Evolutionary conservation across 2,888 invertebrate species (phyloP), one percentile per base, ranked within the genome.

Genomic region (Parapristionchus giblindavisi): DNA sequence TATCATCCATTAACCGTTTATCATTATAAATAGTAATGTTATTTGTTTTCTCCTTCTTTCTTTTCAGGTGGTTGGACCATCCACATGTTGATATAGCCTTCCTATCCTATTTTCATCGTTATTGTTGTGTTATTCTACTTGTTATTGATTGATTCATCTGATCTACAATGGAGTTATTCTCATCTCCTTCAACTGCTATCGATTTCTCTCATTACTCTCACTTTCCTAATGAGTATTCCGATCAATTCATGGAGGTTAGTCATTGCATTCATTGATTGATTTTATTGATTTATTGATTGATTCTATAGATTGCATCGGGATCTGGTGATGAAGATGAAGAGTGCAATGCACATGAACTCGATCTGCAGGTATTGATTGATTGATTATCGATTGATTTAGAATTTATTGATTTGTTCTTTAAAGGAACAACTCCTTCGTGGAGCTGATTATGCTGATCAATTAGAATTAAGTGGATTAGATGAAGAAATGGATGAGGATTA

Each of bases 131-230:
- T 68, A 68, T 68, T 68, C 68, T 52, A 27, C 38, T 36, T 52
- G 21, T 21, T 51, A 51, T 51, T 51, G 14, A 17, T 21, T 51
- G 29, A 38, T 61, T 61, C 66, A 48, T n/a, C 6, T 40, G 27
- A 32, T 71, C 40, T 40, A 71, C 38, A 58, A 71, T 71, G 71
- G 71, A 71, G 21, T 71, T 71, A 24, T 36, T 36, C 43, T 58
- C 71, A 40, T 24, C 58, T 17, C 58, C 11, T 14, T 58, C 58
- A 11, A 58, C 58, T 14, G 71, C 71, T 24, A 71, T 71, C 38
- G 71, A 71, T 58, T 71, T 71, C 40, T 56, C 71, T 54, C 71
- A 58, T 40, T 71, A 71, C 58, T 71, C 71, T 56, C 40, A 58
- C 40, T 71, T 58, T 58, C 71, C 71, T 34, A 43, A 71, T n/a